Conservation (phyloP, 2,113 vertebrate genomes). For the Cyanistes caeruleus region DNA sequence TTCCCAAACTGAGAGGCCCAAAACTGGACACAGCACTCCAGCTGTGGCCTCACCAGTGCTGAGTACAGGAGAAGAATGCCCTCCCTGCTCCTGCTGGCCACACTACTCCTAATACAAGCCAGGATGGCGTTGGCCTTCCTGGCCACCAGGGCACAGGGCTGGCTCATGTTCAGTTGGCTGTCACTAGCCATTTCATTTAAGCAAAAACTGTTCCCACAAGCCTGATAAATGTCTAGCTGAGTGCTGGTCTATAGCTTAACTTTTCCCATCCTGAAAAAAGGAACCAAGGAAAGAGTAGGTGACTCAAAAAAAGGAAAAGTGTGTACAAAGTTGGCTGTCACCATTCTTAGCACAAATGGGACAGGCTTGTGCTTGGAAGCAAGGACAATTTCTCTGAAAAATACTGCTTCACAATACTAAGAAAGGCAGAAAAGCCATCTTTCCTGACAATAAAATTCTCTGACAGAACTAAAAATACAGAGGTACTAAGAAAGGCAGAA, state of each 20-base stretch:
- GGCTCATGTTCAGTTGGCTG: background rate
- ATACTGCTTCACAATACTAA: background rate
- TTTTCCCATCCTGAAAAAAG: background rate
- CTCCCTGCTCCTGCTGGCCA: background rate
- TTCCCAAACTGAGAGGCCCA: background rate
- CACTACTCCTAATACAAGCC: background rate
- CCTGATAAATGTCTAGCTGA: background rate
- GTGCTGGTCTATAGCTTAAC: background rate
- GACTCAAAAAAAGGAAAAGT: background rate
- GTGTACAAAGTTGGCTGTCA: background rate
- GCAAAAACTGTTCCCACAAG: background rate
- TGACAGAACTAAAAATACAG: background rate
- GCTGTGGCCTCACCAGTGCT: background rate
- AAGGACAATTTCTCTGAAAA: background rate
- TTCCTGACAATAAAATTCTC: background rate
- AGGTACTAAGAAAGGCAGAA: too few relatives aligned
- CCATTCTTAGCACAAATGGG: background rate
- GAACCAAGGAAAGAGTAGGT: background rate
- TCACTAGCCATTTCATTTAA: background rate
- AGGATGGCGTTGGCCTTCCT: background rate
- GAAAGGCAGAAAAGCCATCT: background rate
- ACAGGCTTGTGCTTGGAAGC: background rate
- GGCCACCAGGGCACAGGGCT: background rate
- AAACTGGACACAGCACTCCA: background rate
- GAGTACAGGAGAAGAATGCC: background rate